Percentiles rank a stretch among this genome's conserved stretches.
Conservation (phyloP, 1,140 invertebrate species). For the Phenacoccus solenopsis region DNA sequence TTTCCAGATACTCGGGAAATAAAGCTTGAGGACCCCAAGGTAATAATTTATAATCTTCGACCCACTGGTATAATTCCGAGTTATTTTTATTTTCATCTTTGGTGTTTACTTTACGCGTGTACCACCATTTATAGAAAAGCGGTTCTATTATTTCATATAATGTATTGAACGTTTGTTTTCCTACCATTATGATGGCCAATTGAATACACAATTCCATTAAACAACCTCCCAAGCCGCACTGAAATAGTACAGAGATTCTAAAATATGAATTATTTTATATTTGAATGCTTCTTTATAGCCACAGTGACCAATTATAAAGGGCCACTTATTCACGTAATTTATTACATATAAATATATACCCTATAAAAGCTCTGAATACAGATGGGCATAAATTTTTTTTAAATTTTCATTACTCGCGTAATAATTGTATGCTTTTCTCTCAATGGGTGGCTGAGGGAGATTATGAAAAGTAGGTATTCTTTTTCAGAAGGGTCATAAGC, state of each 20-base stretch:
- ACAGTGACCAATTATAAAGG: slow-evolving; percentile 19
- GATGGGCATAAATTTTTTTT: too few species aligned
- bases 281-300: too few species aligned
- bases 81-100: background rate
- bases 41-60: slow-evolving; percentile 80
- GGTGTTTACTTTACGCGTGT: background rate
- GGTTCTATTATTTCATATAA: slow-evolving; percentile 69
- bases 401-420: too few species aligned
- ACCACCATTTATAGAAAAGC: slow-evolving; percentile 20
- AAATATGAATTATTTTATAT: too few species aligned
- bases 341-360: too few species aligned
- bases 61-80: slow-evolving; percentile 52
- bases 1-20: slow-evolving; percentile 95
- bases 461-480: too few species aligned
- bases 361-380: too few species aligned
- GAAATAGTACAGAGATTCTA: background rate
- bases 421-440: too few species aligned
- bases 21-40: slow-evolving; percentile 80
- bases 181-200: slow-evolving; percentile 90
- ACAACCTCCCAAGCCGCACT: slow-evolving; percentile 79
- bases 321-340: too few species aligned
- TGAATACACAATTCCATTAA: slow-evolving; percentile 89
- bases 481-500: too few species aligned
- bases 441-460: too few species aligned
- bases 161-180: slow-evolving; percentile 88